A percentile compares a stretch with the other conserved stretches of the same genome.
These are phyloP conservation scores for Harpalus rubripes DNA, from an alignment of 2,888 invertebrate species.

Conservation along the genomic window DNA sequence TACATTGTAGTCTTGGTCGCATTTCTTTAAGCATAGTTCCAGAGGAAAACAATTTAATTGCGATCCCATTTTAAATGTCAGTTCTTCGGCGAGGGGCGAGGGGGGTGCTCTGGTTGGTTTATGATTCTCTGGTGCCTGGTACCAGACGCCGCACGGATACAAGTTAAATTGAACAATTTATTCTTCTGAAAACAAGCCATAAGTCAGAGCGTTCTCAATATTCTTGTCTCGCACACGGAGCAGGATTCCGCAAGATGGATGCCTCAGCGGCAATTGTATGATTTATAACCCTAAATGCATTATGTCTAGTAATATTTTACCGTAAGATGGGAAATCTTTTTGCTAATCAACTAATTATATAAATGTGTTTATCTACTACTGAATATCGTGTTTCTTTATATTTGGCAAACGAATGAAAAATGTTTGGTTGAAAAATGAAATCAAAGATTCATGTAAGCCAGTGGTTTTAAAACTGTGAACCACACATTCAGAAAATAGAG, in stretches of 20 bases:
- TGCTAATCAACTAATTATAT: constrained; percentile 26
- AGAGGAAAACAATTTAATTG: constrained; percentile 49
- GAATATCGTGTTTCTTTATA: not conserved
- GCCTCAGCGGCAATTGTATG: constrained; percentile 33
- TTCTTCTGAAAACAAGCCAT: constrained; percentile 66
- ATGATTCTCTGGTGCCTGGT: constrained; percentile 65
- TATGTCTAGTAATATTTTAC: constrained; percentile 20
- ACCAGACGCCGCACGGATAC: constrained; percentile 62
- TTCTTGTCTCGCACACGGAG: constrained; percentile 50
- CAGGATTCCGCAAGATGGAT: constrained; percentile 47
- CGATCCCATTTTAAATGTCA: constrained; percentile 50
- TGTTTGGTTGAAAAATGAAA: not conserved
- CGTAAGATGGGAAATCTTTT: not conserved
- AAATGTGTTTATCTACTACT: constrained; percentile 16
- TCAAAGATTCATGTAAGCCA: no score
- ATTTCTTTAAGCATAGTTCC: constrained; percentile 44
- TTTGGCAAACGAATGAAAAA: not conserved
- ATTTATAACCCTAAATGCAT: constrained; percentile 21
- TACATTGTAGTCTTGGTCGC: constrained; percentile 14
- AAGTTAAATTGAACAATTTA: constrained; percentile 67
- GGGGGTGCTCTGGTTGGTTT: constrained; percentile 49
- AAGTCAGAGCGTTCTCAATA: constrained; percentile 66
- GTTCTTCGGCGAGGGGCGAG: not conserved
- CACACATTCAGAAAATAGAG: no score
- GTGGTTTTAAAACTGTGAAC: no score